Conservation (phyloP, 2,113 vertebrate species). For the Pongo abelii region DNA sequence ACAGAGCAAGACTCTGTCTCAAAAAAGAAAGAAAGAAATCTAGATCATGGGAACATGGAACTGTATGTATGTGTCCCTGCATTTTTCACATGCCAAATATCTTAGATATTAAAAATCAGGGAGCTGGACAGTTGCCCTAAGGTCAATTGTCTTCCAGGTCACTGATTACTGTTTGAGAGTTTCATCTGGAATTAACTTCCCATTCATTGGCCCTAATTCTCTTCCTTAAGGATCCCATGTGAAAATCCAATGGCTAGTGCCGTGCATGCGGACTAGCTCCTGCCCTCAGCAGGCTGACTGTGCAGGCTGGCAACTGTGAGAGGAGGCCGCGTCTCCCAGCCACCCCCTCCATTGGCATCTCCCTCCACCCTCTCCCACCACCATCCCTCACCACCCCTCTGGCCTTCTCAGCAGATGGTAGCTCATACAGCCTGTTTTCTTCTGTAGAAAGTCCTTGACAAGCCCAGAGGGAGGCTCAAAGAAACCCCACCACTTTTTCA, state of each 20-base stretch:
- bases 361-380: neutral
- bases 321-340: neutral
- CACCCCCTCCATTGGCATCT: neutral
- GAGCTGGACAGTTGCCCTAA: neutral
- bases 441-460: constrained; percentile 36
- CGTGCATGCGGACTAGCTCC: neutral
- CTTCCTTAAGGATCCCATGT: neutral
- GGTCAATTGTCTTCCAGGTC: neutral
- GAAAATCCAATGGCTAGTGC: neutral
- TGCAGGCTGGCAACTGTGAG: neutral
- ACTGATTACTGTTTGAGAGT: constrained; percentile 1
- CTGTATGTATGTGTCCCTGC: neutral
- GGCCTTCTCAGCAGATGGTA: constrained; percentile 2
- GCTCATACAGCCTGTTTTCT: neutral
- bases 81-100: neutral
- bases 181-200: neutral
- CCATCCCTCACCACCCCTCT: neutral
- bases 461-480: neutral
- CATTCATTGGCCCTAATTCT: neutral
- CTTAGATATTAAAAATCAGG: neutral
- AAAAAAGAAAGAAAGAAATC: too few relatives aligned
- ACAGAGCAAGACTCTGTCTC: too few relatives aligned
- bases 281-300: neutral
- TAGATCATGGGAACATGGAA: neutral
- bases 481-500: neutral